Evolutionary conservation across 1,140 invertebrate species (phyloP).

Genomic region (Stenopsyche tienmushanensis): DNA sequence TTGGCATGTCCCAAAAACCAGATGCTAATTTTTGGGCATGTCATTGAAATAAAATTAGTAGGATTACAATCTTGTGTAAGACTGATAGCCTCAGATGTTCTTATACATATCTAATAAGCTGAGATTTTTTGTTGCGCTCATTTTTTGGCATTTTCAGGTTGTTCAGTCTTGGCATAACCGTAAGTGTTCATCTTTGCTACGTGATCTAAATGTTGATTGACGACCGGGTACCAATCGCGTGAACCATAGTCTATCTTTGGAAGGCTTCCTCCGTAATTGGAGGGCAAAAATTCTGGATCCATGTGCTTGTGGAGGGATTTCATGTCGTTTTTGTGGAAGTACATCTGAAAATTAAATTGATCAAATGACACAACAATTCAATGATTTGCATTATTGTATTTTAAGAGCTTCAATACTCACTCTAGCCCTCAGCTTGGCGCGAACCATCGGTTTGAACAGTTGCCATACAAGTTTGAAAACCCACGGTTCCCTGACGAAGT

Average conservation of each 20-base stretch:
- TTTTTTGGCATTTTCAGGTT: too few species aligned
- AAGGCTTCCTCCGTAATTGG: constrained; percentile 72
- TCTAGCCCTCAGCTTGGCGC: constrained; percentile 78
- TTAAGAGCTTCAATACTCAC: constrained; percentile 54
- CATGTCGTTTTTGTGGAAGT: constrained; percentile 77
- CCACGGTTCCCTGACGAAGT: constrained; percentile 87
- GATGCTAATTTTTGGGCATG: too few species aligned
- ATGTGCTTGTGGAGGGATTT: constrained; percentile 69
- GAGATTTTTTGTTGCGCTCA: too few species aligned
- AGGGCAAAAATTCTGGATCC: constrained; percentile 65
- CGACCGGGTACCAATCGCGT: constrained; percentile 70
- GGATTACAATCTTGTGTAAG: too few species aligned
- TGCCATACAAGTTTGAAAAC: constrained; percentile 86
- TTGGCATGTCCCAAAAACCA: too few species aligned
- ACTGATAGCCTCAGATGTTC: too few species aligned
- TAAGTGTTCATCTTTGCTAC: constrained; percentile 67
- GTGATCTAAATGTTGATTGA: constrained; percentile 62
- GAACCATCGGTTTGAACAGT: constrained; percentile 85
- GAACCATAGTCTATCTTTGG: constrained; percentile 74
- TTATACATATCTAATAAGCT: too few species aligned
- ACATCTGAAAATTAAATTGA: constrained; percentile 58
- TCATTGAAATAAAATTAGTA: too few species aligned
- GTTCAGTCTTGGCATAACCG: constrained; percentile 64
- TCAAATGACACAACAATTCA: constrained; percentile 6
- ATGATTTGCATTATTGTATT: not conserved